Evolutionary conservation across 2,888 invertebrate species (phyloP).

Genomic region (Cryptosula pallasiana): DNA sequence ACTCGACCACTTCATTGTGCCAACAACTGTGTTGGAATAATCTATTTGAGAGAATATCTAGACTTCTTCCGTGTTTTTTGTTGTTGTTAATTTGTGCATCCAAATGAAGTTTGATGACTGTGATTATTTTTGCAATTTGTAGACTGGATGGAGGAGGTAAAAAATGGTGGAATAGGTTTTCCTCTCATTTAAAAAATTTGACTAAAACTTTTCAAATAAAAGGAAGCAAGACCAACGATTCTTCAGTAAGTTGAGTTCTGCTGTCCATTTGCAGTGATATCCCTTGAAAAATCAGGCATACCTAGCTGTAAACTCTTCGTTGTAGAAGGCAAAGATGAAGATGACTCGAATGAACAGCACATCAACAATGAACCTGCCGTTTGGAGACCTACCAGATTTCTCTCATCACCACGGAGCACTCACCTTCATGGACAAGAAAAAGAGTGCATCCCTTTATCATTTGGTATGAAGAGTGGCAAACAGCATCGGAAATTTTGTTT

Average conservation of each 20-base stretch:
- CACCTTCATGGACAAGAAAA: slow-evolving; percentile 20
- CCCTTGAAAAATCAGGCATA: too few species aligned
- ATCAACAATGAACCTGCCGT: slow-evolving; percentile 14
- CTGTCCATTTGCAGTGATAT: too few species aligned
- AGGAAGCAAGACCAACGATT: slow-evolving; percentile 6
- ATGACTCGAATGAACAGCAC: slow-evolving; percentile 21
- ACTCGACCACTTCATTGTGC: too few species aligned
- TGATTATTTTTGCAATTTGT: not conserved
- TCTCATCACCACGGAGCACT: not conserved
- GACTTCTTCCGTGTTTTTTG: too few species aligned
- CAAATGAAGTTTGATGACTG: too few species aligned
- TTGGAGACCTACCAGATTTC: not conserved
- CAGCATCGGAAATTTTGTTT: too few species aligned
- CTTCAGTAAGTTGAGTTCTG: not conserved
- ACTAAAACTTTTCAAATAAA: slow-evolving; percentile 16
- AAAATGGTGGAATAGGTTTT: slow-evolving; percentile 18
- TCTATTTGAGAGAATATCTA: too few species aligned
- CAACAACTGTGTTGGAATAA: too few species aligned
- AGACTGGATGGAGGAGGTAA: slow-evolving; percentile 4
- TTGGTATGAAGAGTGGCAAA: too few species aligned
- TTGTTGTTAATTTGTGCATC: too few species aligned
- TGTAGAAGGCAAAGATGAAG: slow-evolving; percentile 15
- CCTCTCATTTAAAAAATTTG: slow-evolving; percentile 5
- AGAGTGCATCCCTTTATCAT: slow-evolving; percentile 20
- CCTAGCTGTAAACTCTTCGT: too few species aligned